A percentile compares a stretch with the other conserved stretches of the same genome.
Evolutionary conservation across 2,113 vertebrate species (phyloP).

Genomic region (Ophiodon elongatus): DNA sequence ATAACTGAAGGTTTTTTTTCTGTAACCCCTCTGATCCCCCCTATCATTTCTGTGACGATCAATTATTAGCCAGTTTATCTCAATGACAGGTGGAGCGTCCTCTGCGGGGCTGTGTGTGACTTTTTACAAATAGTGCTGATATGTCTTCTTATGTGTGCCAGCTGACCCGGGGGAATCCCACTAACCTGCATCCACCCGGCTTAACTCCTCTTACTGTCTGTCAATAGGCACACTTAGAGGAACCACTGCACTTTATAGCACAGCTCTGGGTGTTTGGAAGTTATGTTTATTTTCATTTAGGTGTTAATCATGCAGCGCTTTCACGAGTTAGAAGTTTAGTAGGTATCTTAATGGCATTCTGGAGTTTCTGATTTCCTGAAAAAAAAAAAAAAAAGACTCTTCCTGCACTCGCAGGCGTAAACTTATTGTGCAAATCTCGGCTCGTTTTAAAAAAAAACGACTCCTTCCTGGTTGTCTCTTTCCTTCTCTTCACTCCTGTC

Average conservation of each 20-base stretch:
- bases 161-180: constrained; percentile 42
- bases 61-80: constrained; percentile 80
- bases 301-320: neutral
- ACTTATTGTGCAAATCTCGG: too few species aligned
- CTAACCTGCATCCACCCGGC: constrained; percentile 37
- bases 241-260: neutral
- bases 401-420: too few species aligned
- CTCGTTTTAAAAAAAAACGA: too few species aligned
- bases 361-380: neutral
- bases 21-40: constrained; percentile 45
- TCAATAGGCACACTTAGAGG: constrained; percentile 37
- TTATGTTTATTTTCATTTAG: neutral
- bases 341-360: too few species aligned
- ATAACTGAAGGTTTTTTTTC: constrained; percentile 31
- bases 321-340: too few species aligned
- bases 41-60: constrained; percentile 81
- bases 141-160: constrained; percentile 46
- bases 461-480: neutral
- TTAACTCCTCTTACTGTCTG: constrained; percentile 54
- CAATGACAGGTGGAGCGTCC: constrained; percentile 72
- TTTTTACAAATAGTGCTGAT: constrained; percentile 85
- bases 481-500: neutral
- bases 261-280: neutral
- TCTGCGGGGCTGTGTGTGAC: constrained; percentile 69
- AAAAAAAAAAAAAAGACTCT: too few species aligned